Evolutionary conservation across 2,113 vertebrate species (phyloP).

Genomic region (Cyrtonyx montezumae): DNA sequence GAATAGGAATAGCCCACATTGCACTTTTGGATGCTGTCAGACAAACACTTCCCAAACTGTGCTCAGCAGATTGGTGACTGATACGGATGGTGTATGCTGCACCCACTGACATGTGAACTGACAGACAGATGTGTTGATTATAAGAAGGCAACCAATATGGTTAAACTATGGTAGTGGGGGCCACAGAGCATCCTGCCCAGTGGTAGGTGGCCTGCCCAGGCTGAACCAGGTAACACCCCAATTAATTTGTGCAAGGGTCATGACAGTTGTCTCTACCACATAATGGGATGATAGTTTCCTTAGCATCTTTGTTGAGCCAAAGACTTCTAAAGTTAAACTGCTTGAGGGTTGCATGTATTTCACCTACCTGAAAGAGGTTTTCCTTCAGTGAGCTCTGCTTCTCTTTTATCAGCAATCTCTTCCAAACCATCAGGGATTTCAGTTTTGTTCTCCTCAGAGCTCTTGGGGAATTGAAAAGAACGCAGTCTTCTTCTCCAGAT

Average conservation of each 20-base stretch:
- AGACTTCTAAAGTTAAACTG: neutral
- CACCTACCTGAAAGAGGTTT: slow-evolving; percentile 68
- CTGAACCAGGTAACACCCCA: neutral
- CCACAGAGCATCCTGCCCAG: neutral
- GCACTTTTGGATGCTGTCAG: neutral
- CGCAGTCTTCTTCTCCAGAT: neutral
- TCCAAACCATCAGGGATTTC: fast-evolving
- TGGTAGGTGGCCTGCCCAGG: neutral
- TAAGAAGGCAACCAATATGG: neutral
- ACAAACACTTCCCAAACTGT: neutral
- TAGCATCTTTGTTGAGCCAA: neutral
- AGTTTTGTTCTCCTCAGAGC: neutral
- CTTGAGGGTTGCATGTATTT: neutral
- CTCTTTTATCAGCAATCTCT: neutral
- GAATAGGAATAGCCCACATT: neutral
- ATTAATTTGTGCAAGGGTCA: fast-evolving
- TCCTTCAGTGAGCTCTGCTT: neutral
- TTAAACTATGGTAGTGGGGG: neutral
- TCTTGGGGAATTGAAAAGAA: neutral
- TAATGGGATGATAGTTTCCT: neutral
- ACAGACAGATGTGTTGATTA: neutral
- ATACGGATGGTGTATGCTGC: fast-evolving
- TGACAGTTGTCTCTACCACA: neutral
- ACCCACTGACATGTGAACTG: neutral
- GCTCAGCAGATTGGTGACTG: neutral